phyloP scores from a whole-genome alignment of 2,113 vertebrate genomes.

The Forbesichthys agassizii region DNA sequence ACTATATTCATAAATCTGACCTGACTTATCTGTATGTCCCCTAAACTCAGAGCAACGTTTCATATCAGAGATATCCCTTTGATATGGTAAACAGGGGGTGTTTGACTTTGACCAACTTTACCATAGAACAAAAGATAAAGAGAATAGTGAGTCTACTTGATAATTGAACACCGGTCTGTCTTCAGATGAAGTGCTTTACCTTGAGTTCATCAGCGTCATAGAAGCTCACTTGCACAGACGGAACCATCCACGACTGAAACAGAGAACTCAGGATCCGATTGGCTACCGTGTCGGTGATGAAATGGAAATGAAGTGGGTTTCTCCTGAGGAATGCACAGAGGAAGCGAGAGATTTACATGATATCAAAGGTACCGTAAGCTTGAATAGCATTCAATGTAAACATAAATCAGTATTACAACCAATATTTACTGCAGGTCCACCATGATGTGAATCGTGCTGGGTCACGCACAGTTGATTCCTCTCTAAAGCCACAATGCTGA shows the following conservation, averaged over 20 bases:
- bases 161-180: neutral
- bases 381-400: no score
- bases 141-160: neutral
- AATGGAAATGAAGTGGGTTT: constrained; percentile 93
- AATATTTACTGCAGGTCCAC: no score
- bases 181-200: constrained; percentile 66
- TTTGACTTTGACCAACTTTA: constrained; percentile 5
- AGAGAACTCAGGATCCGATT: constrained; percentile 85
- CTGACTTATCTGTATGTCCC: neutral
- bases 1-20: neutral
- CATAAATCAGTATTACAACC: no score
- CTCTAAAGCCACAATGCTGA: no score
- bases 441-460: no score
- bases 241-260: constrained; percentile 96
- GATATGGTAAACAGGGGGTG: neutral
- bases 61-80: neutral
- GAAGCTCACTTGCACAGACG: constrained; percentile 89
- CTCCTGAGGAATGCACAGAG: constrained; percentile 73
- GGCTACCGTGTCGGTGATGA: constrained; percentile 91
- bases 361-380: no score
- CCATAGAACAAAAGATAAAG: neutral
- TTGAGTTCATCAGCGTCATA: constrained; percentile 91
- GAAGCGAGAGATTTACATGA: neutral
- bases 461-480: no score
- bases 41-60: neutral